These are phyloP conservation scores for Euwallacea fornicatus DNA, from an alignment of 1,140 invertebrate genomes.

Conservation along the genomic window DNA sequence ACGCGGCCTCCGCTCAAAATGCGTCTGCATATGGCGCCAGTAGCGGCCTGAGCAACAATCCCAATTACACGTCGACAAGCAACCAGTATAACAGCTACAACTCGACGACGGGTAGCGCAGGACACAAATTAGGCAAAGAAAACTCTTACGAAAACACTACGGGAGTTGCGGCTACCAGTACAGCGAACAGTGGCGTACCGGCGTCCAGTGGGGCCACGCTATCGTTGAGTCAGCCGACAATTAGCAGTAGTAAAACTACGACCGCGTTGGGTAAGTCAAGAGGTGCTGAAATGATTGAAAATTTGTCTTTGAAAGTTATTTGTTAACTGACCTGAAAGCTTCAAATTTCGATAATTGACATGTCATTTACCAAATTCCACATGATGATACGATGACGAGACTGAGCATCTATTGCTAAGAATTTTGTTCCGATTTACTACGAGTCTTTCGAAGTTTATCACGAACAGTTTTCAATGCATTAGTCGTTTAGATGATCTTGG, in stretches of 20 bases:
- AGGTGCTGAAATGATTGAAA: background rate
- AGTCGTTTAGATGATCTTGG: slow-evolving; percentile 24
- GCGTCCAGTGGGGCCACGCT: slow-evolving; percentile 49
- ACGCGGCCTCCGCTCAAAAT: slow-evolving; percentile 14
- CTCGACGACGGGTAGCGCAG: slow-evolving; percentile 54
- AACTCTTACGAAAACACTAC: slow-evolving; percentile 60
- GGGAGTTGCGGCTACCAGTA: slow-evolving; percentile 55
- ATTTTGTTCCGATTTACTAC: background rate
- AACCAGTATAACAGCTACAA: slow-evolving; percentile 53
- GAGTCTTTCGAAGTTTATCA: slow-evolving; percentile 16
- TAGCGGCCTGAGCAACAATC: slow-evolving; percentile 46
- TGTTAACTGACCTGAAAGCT: background rate
- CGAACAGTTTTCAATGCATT: background rate
- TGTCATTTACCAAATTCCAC: no score
- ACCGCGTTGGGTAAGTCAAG: slow-evolving; percentile 49
- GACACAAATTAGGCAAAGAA: slow-evolving; percentile 51
- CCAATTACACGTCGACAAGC: slow-evolving; percentile 45
- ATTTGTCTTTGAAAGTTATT: no score
- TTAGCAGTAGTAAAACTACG: slow-evolving; percentile 48
- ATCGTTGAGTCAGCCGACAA: slow-evolving; percentile 48
- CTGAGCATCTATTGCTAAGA: slow-evolving; percentile 11
- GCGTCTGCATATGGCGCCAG: slow-evolving; percentile 50
- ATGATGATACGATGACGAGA: slow-evolving; percentile 35
- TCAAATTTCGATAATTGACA: no score
- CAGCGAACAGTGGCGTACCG: slow-evolving; percentile 57